Percentiles rank a stretch among this genome's conserved stretches.
Evolutionary conservation across 2,888 invertebrate species (phyloP).

Genomic region (Limnephilus rhombicus): DNA sequence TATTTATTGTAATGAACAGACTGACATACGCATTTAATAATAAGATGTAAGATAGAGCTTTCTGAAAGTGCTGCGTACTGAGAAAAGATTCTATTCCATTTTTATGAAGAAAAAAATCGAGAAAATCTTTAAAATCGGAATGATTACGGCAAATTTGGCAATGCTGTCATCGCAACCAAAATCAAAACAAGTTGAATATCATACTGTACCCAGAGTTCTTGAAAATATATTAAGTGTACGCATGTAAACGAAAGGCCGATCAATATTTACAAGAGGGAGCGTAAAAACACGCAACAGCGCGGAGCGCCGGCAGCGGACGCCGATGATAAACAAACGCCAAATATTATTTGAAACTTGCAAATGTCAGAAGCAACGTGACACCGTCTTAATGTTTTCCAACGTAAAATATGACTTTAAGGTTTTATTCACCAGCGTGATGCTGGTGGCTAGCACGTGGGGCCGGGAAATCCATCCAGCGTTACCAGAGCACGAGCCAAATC

Average conservation of each 20-base stretch:
- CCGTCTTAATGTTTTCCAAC: neutral
- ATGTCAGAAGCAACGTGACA: slow-evolving; percentile 15
- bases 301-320: neutral
- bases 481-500: neutral
- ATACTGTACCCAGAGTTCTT: neutral
- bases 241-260: slow-evolving; percentile 19
- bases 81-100: neutral
- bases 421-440: neutral
- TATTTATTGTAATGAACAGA: neutral
- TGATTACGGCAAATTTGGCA: neutral
- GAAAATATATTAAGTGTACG: slow-evolving; percentile 7
- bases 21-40: neutral
- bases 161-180: slow-evolving; percentile 36
- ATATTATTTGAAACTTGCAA: neutral
- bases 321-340: neutral
- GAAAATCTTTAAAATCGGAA: neutral
- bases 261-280: slow-evolving; percentile 23
- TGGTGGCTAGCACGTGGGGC: neutral
- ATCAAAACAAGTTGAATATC: neutral
- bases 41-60: too few species aligned
- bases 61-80: too few species aligned
- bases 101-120: neutral
- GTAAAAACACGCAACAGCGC: slow-evolving; percentile 29
- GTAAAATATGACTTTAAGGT: neutral
- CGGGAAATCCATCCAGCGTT: slow-evolving; percentile 1